Conservation (phyloP, 2,113 vertebrate species). For the Halcyon senegalensis region DNA sequence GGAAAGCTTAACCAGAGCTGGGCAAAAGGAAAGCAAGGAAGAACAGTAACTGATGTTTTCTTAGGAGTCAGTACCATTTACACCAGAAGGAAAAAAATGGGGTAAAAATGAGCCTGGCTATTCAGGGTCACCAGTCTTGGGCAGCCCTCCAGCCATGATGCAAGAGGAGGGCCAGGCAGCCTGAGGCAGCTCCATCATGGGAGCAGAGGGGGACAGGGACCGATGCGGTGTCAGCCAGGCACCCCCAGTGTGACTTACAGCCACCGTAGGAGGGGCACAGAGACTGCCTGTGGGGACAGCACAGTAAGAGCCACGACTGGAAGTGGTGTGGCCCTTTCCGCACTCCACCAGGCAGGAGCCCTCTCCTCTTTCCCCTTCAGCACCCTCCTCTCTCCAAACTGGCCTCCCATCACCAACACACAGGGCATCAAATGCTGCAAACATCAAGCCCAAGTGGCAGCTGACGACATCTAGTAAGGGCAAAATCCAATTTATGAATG, state of each 20-base stretch:
- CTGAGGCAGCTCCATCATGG: background rate
- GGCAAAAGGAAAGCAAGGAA: background rate
- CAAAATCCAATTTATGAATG: background rate
- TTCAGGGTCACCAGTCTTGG: background rate
- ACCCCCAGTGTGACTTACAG: background rate
- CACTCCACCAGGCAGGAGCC: fast-evolving
- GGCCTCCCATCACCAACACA: background rate
- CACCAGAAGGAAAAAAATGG: background rate
- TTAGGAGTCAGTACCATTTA: background rate
- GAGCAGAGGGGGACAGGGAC: background rate
- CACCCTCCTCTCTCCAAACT: background rate
- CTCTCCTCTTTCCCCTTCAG: background rate
- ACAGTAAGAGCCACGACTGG: fast-evolving
- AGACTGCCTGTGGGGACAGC: background rate
- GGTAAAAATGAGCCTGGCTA: background rate
- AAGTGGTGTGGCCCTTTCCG: background rate
- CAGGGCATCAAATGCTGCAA: background rate
- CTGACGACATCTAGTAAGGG: background rate
- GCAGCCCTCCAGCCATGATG: background rate
- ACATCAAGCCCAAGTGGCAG: background rate
- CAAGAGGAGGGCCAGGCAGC: background rate
- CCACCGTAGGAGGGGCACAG: fast-evolving
- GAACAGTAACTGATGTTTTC: background rate
- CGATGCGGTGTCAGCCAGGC: background rate
- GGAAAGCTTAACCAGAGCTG: background rate